Conservation (phyloP, 1,140 invertebrate species). For the Cyphomyrmex costatus region DNA sequence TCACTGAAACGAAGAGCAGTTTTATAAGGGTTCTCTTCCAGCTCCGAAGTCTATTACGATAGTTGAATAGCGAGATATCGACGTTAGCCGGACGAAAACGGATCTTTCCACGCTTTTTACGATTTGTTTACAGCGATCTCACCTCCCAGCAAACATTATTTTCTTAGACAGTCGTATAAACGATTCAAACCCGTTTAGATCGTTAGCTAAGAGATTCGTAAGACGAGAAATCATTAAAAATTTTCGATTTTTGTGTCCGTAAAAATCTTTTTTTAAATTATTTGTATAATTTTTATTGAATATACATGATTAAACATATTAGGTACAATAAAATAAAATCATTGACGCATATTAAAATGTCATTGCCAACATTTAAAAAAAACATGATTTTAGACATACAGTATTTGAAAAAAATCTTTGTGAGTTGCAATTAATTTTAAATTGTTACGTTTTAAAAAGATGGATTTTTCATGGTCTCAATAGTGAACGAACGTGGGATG, state of each 20-base stretch:
- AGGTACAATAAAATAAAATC: no score
- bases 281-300: no score
- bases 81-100: slow-evolving; percentile 75
- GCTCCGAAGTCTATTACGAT: slow-evolving; percentile 69
- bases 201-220: slow-evolving; percentile 21
- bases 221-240: neutral
- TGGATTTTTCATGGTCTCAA: slow-evolving; percentile 36
- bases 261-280: neutral
- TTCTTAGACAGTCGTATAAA: slow-evolving; percentile 68
- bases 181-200: slow-evolving; percentile 70
- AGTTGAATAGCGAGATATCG: slow-evolving; percentile 78
- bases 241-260: neutral
- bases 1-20: slow-evolving; percentile 78
- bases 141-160: slow-evolving; percentile 59
- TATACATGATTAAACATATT: no score
- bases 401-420: slow-evolving; percentile 53
- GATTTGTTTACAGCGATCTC: slow-evolving; percentile 83
- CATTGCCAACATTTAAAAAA: no score
- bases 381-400: neutral
- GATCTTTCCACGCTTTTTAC: slow-evolving; percentile 78
- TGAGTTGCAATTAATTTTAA: slow-evolving; percentile 57
- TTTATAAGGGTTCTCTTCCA: slow-evolving; percentile 79
- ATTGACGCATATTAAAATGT: no score
- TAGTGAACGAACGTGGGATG: slow-evolving; percentile 75
- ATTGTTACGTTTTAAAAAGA: slow-evolving; percentile 12